Conservation (phyloP, 2,113 vertebrate genomes). For the Saccopteryx bilineata region DNA sequence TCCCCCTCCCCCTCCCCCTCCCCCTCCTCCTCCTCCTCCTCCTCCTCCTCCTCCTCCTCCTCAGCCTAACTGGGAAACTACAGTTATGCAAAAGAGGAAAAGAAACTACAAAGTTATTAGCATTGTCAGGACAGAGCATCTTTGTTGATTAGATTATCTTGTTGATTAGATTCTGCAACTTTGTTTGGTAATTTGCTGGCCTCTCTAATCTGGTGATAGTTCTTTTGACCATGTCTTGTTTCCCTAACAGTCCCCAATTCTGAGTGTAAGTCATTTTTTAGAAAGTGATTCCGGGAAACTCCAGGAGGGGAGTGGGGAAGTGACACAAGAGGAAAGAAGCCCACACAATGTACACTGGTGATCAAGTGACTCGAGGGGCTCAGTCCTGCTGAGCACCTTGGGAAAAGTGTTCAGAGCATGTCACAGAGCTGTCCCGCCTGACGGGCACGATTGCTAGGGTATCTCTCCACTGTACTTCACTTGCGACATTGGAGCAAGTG, state of each 20-base stretch:
- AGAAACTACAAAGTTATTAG: not conserved
- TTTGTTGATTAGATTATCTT: not conserved
- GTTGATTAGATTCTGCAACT: not conserved
- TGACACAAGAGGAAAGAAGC: not conserved
- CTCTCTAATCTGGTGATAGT: not conserved
- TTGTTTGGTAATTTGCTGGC: not conserved
- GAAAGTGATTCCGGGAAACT: not conserved
- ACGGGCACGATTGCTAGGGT: not conserved
- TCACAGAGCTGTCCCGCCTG: not conserved
- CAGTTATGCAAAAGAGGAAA: slow-evolving; percentile 11
- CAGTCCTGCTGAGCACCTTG: not conserved
- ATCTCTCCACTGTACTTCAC: not conserved
- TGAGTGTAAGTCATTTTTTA: slow-evolving; percentile 19
- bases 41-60: not conserved
- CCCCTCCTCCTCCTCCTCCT: too few species aligned
- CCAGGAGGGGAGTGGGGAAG: not conserved
- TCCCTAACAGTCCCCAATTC: not conserved
- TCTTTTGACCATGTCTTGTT: slow-evolving; percentile 1
- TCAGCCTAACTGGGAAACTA: not conserved
- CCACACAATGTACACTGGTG: not conserved
- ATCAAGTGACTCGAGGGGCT: not conserved
- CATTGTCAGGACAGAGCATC: not conserved
- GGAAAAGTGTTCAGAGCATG: not conserved
- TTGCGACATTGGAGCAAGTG: not conserved
- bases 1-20: too few species aligned